A percentile compares a stretch with the other conserved stretches of the same genome.
Evolutionary conservation across 2,888 invertebrate species (phyloP).

Genomic region (Heliconius ethilla): DNA sequence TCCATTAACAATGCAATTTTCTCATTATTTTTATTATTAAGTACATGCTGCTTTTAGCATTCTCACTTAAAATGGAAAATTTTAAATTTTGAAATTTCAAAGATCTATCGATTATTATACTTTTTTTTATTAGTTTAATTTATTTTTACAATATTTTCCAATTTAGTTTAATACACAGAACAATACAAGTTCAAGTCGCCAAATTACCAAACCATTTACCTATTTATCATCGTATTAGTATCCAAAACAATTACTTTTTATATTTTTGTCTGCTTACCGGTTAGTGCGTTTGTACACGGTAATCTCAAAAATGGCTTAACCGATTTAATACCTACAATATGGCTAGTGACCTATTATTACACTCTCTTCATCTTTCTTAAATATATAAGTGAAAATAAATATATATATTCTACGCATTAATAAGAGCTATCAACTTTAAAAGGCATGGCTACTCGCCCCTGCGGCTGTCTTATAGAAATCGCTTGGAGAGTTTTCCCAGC

Average conservation of each 20-base stretch:
- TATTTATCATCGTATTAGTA: no score
- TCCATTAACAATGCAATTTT: constrained; percentile 32
- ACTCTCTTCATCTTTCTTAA: background rate
- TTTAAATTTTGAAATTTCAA: background rate
- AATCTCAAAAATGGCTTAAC: no score
- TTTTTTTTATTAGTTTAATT: background rate
- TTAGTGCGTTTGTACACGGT: no score
- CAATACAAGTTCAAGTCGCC: no score
- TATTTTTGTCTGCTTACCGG: no score
- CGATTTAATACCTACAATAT: no score
- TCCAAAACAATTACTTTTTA: no score
- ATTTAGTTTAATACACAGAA: no score
- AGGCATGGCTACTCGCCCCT: constrained; percentile 61
- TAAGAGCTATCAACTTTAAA: constrained; percentile 62
- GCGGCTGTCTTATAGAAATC: constrained; percentile 64
- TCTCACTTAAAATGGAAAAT: background rate
- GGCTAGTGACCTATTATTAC: no score
- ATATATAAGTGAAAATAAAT: background rate
- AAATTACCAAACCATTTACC: no score
- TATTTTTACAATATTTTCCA: no score
- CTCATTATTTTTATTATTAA: background rate
- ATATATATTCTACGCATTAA: constrained; percentile 29
- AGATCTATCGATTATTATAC: background rate
- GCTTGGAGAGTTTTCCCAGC: constrained; percentile 77
- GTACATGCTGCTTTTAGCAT: background rate